Evolutionary conservation across 2,113 vertebrate genomes (phyloP), one percentile per base, ranked within the genome.

Genomic region (Lamprotornis superbus): DNA sequence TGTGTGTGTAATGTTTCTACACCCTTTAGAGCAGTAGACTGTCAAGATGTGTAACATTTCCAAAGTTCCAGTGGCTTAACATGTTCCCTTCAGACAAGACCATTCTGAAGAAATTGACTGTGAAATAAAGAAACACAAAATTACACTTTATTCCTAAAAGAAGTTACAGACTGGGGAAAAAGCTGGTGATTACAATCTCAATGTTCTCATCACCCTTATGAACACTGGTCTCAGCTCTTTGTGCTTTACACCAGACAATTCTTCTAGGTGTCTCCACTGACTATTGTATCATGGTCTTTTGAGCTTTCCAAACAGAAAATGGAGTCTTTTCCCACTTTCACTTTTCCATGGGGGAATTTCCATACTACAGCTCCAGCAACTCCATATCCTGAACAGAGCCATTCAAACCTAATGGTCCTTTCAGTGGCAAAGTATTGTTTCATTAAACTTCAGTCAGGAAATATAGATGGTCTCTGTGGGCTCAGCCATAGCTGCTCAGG

Each of bases 91-190:
- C 60, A 93, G 90, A 80, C 24, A 61, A 89, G 55, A 83, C 24
- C 12, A 69, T 93, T 94, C 71, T 86, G 81, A 68, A 93, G 81
- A 95, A 96, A 94, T 89, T 89, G 92, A 65, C 87, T 94, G 84
- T 96, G 94, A 96, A 96, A 94, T 93, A 96, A 87, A 87, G 84
- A 91, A 95, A 81, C 57, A 87, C 59, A 57, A 76, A 95, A 92
- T 75, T 90, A 44, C 56, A 47, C 47, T 90, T 94, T 63, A 87
- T 75, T 94, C 35, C 70, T 79, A 74, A 92, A 93, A 82, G 61
- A 89, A 60, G 42, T 85, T 79, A 59, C 49, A 73, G 61, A 33
- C 61, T 65, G 44, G 56, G 78, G 82, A 78, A 94, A 82, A 93
- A 57, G 31, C 18, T 77, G 28, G 27, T 87, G 47, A 90, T 86